These are phyloP conservation scores for Vanacampus margaritifer DNA, from an alignment of 2,113 vertebrate genomes.

Conservation along the genomic window DNA sequence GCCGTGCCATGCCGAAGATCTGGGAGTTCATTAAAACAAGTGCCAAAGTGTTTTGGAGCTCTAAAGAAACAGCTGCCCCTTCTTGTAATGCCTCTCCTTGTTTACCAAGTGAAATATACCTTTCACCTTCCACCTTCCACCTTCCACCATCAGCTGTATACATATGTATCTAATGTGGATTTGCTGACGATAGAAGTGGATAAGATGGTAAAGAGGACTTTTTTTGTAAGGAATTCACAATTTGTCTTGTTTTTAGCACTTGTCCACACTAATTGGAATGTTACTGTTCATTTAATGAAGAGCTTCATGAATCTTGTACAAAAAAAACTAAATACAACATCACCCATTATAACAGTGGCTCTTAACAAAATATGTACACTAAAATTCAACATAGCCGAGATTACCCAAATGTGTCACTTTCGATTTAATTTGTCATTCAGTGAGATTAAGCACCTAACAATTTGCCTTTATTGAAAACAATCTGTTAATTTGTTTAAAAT, in stretches of 20 bases:
- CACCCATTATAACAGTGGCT: constrained; percentile 64
- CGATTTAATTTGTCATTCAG: no score
- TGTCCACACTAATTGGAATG: constrained; percentile 66
- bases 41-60: constrained; percentile 21
- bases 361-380: constrained; percentile 44
- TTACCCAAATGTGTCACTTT: no score
- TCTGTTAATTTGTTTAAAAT: no score
- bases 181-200: constrained; percentile 29
- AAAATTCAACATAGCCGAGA: no score
- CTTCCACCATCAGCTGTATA: constrained; percentile 48
- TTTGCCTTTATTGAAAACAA: no score
- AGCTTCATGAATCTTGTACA: constrained; percentile 72
- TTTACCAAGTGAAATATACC: constrained; percentile 40
- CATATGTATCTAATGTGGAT: constrained; percentile 61
- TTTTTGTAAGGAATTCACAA: constrained; percentile 69
- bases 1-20: constrained; percentile 1
- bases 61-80: constrained; percentile 13
- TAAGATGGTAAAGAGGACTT: constrained; percentile 45
- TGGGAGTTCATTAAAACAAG: constrained; percentile 28
- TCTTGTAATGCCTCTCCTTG: constrained; percentile 21
- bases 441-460: no score
- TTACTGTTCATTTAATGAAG: constrained; percentile 56
- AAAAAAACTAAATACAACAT: constrained; percentile 63
- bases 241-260: constrained; percentile 55
- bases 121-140: constrained; percentile 53